phyloP scores from a whole-genome alignment of 1,140 invertebrate species.

The Drosophila tristis region DNA sequence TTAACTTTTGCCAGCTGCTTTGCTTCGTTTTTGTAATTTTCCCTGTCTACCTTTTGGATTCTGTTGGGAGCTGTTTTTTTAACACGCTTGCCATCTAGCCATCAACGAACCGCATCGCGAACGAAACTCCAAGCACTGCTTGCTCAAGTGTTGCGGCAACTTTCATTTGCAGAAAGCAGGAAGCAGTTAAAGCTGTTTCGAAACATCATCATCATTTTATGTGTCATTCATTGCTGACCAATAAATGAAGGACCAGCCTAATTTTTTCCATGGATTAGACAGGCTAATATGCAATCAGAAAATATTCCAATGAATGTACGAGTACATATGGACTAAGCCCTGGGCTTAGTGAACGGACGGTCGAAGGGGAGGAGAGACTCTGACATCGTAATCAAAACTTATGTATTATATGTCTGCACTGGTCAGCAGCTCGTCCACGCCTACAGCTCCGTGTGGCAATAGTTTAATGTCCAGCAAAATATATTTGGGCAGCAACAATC shows the following conservation, averaged over 20 bases:
- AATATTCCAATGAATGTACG: too few species aligned
- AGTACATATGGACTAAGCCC: too few species aligned
- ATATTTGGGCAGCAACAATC: constrained; percentile 38
- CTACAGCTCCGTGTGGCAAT: constrained; percentile 13
- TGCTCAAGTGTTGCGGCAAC: constrained; percentile 19
- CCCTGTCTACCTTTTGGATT: constrained; percentile 22
- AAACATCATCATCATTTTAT: too few species aligned
- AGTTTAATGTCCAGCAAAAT: constrained; percentile 64
- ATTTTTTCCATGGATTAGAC: background rate
- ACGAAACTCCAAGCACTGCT: background rate
- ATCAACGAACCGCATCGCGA: constrained; percentile 21
- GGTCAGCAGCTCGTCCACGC: constrained; percentile 4
- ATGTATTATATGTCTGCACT: constrained; percentile 22
- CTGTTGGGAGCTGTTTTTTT: background rate
- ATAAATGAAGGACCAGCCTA: background rate
- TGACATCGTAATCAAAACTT: constrained; percentile 66
- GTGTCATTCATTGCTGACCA: constrained; percentile 19
- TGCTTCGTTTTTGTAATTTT: constrained; percentile 28
- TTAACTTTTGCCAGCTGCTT: constrained; percentile 4
- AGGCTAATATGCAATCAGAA: background rate
- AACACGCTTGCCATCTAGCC: constrained; percentile 22
- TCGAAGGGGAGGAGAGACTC: background rate
- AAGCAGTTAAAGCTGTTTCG: constrained; percentile 25
- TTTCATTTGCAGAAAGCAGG: constrained; percentile 63
- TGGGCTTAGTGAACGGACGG: too few species aligned